Base-by-base conservation (phyloP, 2,888 invertebrate genomes). In the Thereva unica region DNA sequence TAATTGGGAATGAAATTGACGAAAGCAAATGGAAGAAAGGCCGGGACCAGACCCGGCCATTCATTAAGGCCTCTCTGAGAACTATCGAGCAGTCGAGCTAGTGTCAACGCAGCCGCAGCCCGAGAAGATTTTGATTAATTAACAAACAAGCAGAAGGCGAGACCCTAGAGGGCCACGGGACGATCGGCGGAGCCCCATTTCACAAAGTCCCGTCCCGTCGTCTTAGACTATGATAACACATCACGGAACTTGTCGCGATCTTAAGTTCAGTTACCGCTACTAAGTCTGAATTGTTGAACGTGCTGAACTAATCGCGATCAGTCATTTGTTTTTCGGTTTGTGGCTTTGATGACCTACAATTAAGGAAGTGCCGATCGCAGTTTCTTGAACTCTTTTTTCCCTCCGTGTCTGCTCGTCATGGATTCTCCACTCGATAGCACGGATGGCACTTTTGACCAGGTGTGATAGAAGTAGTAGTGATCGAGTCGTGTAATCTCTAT, bases 1-100 rank as follows among this genome's bases (percentile, higher is more conserved):
- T 59, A 59, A 59, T 59, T 59, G 57, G 34, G 37, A 37, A 47
- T 55, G 45, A 59, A 59, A 59, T 56, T 59, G 57, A 59, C n/a
- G 44, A 59, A 59, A 47, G 47, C 47, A 59, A 47, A 47, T 4
- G 57, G 38, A 59, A 59, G 57, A 38, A 23, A 23, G 1, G 23
- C 23, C 23, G 23, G 23, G 23, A 23, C 23, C 1, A 23, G 23
- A 23, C 23, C 23, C 23, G 23, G 2, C 23, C 23, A 23, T 23
- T 23, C 23, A 23, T 23, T 23, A 23, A 23, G 2, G 23, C 23
- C 23, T 23, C 23, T 23, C 23, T 23, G 23, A 23, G 23, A 23
- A 23, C 23, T 23, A 23, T 23, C 23, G 23, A 23, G 23, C 23
- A 23, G 34, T 50, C 34, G 12, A 34, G 23, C 6, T 47, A 59